These are phyloP conservation scores for Acanthopagrus latus DNA, from an alignment of 2,797 vertebrate genomes.

Conservation along the genomic window DNA sequence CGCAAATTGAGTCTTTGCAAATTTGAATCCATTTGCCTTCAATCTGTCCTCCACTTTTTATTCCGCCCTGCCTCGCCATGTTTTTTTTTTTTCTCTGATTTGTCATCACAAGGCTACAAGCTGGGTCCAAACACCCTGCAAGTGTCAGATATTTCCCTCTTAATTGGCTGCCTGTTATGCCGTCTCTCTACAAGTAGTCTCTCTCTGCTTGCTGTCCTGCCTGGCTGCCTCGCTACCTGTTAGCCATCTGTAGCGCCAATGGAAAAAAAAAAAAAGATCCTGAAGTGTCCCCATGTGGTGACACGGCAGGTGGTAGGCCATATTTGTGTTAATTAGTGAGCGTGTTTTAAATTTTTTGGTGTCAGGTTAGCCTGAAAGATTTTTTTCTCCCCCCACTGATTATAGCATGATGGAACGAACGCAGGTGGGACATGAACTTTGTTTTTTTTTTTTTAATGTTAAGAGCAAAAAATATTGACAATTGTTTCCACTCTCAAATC, in stretches of 20 bases:
- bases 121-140: neutral
- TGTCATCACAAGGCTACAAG: neutral
- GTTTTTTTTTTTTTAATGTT: neutral
- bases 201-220: neutral
- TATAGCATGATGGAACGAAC: constrained; percentile 1
- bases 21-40: constrained; percentile 24
- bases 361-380: neutral
- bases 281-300: neutral
- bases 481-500: neutral
- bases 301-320: constrained; percentile 11
- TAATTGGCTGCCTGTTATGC: constrained; percentile 26
- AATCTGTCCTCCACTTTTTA: constrained; percentile 17
- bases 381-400: neutral
- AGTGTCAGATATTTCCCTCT: constrained; percentile 20
- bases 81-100: constrained; percentile 22
- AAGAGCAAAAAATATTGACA: constrained; percentile 1
- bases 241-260: neutral
- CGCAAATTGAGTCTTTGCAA: constrained; percentile 4
- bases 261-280: neutral
- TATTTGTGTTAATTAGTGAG: neutral
- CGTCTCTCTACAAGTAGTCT: neutral
- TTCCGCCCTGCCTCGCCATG: neutral
- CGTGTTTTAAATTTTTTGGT: neutral
- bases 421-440: accelerated
- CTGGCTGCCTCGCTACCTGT: constrained; percentile 10